Evolutionary conservation across 2,888 invertebrate species (phyloP).

Genomic region (Phortica okadai): DNA sequence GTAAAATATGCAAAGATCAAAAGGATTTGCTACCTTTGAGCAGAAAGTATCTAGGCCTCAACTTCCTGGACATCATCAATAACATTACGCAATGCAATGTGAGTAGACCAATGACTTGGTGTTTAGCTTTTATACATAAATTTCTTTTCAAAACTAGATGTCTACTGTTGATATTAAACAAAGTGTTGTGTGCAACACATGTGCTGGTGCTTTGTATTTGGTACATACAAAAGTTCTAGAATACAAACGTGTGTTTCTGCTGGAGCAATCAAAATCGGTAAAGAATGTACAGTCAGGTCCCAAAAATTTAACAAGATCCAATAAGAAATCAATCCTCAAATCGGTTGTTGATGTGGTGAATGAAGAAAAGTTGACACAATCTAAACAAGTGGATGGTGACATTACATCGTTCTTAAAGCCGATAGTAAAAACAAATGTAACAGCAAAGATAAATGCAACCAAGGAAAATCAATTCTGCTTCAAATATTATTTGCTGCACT

Average conservation of each 20-base stretch:
- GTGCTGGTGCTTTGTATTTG: neutral
- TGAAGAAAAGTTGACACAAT: neutral
- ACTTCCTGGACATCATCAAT: neutral
- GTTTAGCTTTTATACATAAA: neutral
- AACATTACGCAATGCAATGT: neutral
- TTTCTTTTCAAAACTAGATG: neutral
- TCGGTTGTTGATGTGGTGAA: neutral
- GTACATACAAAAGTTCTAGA: neutral
- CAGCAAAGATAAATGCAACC: too few relatives aligned
- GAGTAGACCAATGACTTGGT: neutral
- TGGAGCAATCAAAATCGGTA: neutral
- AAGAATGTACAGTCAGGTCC: neutral
- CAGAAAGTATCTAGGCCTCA: neutral
- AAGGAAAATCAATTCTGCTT: too few relatives aligned
- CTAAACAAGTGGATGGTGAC: too few relatives aligned
- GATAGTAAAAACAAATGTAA: too few relatives aligned
- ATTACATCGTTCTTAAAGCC: too few relatives aligned
- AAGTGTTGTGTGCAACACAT: neutral
- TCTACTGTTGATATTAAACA: neutral
- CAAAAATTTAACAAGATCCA: neutral
- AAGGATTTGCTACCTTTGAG: neutral
- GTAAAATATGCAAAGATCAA: neutral
- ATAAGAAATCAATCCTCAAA: neutral
- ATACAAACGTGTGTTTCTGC: neutral
- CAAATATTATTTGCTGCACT: too few relatives aligned